Evolutionary conservation across 1,140 invertebrate species (phyloP), one percentile per base, ranked within the genome.

Genomic region (Globodera ellingtonae): DNA sequence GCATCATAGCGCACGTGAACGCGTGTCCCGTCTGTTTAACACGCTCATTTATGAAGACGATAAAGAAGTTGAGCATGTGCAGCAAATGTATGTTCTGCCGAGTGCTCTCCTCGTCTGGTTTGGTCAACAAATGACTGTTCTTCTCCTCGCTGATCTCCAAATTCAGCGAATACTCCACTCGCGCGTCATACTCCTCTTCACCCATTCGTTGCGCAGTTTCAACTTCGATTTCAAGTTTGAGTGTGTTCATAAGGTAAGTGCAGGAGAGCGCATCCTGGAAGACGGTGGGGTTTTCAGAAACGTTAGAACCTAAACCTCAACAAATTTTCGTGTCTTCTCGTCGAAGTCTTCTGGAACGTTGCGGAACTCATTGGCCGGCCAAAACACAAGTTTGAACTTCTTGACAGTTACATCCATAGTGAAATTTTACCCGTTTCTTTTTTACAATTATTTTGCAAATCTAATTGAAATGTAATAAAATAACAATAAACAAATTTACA

Each of bases 351-450:
- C 15, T 21, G 74, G 69, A 18, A 81, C 52, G 2, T 44, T n/a
- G 7, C 65, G 79, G 80, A 46, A 79, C 35, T 81, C 78, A 9
- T 79, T 10, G 35, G 47, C 35, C n/a, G 80, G 77, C 80, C 80
- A 81, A n/a, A 81, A 81, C 7, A 81, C 67, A 8, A 81, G n/a
- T 44, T 80, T 78, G 46, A 81, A 52, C 44, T 81, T 81, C 50
- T 78, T 81, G n/a, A 72, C 80, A 15, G 24, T 73, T 70, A 52
- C 62, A 35, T 77, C 75, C 75, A 77, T 50, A 47, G 35, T 35
- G 35, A 35, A 35, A 35, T 35, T 35, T 35, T 35, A 35, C 35
- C 35, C 35, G 35, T 35, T 35, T 35, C 35, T 35, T 35, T 35
- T 35, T 35, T 35, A 35, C 35, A 35, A 35, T 35, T 35, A 35